phyloP scores from a whole-genome alignment of 1,140 invertebrate species.

The Drosophila nikananu region DNA sequence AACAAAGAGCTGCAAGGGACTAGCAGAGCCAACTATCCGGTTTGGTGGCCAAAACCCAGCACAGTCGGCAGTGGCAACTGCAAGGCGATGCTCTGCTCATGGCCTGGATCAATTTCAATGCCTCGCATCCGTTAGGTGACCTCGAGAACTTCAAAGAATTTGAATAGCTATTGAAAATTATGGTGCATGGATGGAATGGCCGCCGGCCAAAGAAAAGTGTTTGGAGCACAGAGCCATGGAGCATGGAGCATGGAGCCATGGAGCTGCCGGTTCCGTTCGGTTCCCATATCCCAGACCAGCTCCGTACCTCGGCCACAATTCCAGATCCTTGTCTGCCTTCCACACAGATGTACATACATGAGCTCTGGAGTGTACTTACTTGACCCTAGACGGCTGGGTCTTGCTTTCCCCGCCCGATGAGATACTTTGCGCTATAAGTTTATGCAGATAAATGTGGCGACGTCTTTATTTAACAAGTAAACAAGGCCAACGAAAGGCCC shows the following conservation, averaged over 20 bases:
- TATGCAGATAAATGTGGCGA: slow-evolving; percentile 36
- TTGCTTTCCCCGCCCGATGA: slow-evolving; percentile 13
- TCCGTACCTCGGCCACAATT: slow-evolving; percentile 30
- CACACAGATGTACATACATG: slow-evolving; percentile 34
- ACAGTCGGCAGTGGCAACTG: slow-evolving; percentile 50
- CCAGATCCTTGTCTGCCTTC: slow-evolving; percentile 62
- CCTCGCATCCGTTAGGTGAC: slow-evolving; percentile 70
- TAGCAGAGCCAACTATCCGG: slow-evolving; percentile 37
- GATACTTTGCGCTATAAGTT: slow-evolving; percentile 40
- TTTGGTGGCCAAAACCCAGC: slow-evolving; percentile 46
- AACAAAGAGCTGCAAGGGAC: slow-evolving; percentile 46
- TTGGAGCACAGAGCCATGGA: slow-evolving; percentile 10
- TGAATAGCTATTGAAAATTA: slow-evolving; percentile 77
- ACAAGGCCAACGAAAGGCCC: slow-evolving; percentile 16
- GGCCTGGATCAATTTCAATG: slow-evolving; percentile 73
- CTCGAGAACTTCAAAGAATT: slow-evolving; percentile 71
- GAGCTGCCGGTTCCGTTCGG: slow-evolving; percentile 44
- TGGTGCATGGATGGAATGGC: slow-evolving; percentile 65
- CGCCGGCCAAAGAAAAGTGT: slow-evolving; percentile 68
- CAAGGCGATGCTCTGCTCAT: slow-evolving; percentile 62
- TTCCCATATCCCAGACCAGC: slow-evolving; percentile 46
- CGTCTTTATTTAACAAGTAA: slow-evolving; percentile 27
- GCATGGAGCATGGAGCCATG: slow-evolving; percentile 35
- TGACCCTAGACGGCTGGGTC: slow-evolving; percentile 46
- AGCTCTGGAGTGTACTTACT: slow-evolving; percentile 42